Percentiles rank a stretch among this genome's conserved stretches.
phyloP scores from a whole-genome alignment of 2,113 vertebrate species.

The Salvelinus namaycush region DNA sequence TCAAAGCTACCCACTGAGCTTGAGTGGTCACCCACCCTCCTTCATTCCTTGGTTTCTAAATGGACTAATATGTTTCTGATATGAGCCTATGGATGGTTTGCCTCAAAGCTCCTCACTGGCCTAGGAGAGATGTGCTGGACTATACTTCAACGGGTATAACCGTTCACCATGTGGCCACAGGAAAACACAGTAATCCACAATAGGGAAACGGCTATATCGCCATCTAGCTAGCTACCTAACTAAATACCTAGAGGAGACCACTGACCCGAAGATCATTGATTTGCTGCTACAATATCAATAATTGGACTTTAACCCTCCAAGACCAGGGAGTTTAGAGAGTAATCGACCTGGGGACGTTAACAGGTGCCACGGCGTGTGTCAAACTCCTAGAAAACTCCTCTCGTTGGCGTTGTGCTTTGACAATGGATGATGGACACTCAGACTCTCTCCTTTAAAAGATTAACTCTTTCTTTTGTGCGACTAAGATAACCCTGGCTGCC shows the following conservation, averaged over 20 bases:
- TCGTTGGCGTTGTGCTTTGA: constrained; percentile 46
- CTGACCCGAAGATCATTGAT: neutral
- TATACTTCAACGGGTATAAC: too few species aligned
- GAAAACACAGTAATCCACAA: too few species aligned
- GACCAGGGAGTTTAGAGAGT: constrained; percentile 6
- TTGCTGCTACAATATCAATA: constrained; percentile 5
- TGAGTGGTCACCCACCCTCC: too few species aligned
- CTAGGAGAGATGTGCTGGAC: too few species aligned
- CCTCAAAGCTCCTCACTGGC: too few species aligned
- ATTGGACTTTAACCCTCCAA: neutral
- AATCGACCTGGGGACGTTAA: neutral
- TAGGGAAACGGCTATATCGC: neutral
- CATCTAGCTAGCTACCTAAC: constrained; percentile 7
- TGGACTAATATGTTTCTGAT: too few species aligned
- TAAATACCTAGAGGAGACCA: constrained; percentile 1
- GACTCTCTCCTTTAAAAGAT: constrained; percentile 48
- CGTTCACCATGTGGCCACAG: too few species aligned
- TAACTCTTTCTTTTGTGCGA: constrained; percentile 60
- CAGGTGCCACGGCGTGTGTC: neutral
- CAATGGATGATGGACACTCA: constrained; percentile 65
- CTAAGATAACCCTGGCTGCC: constrained; percentile 46
- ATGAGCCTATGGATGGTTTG: too few species aligned
- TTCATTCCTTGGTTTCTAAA: too few species aligned
- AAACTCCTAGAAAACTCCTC: constrained; percentile 49
- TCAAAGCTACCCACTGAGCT: too few species aligned